Evolutionary conservation across 2,113 vertebrate genomes (phyloP), one percentile per base, ranked within the genome.

Genomic region (Charina bottae): DNA sequence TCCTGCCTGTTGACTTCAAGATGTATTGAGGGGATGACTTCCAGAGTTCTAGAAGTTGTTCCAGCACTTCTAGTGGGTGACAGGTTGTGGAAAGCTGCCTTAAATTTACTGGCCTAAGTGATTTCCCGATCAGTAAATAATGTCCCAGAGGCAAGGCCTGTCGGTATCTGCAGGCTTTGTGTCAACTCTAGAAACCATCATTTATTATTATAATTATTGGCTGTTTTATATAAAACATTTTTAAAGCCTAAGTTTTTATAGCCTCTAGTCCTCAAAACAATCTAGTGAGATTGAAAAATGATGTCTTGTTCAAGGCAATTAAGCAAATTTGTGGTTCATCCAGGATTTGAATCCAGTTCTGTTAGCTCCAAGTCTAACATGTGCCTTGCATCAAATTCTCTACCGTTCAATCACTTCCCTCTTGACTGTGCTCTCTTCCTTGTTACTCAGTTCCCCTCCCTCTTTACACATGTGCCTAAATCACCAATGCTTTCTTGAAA

Each of bases 331-430:
- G 11, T 90, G 46, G 5, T 72, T 59, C 15, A 59, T 90, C 28
- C 55, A 84, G 23, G 4, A 90, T 90, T 84, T 59, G 72, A 90
- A 59, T 84, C 72, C 33, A 90, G 68, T 37, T 19, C 68, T 90
- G 21, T 33, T 83, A 56, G 53, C 5, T 26, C 64, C n/a, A 88
- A 62, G 37, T 83, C 54, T 26, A 90, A n/a, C 19, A 84, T 90
- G 37, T 46, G 37, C 33, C 37, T 28, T 84, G 56, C 26, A 49
- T 58, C 13, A 49, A 19, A 42, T 49, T 28, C 54, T 8, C 54
- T 72, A 26, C 56, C 9, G 6, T 60, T 90, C 78, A 37, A 56
- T 84, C 37, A 37, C 9, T 28, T 24, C 28, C 2, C 78, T 26
- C 56, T 56, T 21, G 13, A 6, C 62, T 78, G 12, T 83, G 24